Base-by-base conservation (phyloP, 2,888 invertebrate species). In the Microdon myrmicae region DNA sequence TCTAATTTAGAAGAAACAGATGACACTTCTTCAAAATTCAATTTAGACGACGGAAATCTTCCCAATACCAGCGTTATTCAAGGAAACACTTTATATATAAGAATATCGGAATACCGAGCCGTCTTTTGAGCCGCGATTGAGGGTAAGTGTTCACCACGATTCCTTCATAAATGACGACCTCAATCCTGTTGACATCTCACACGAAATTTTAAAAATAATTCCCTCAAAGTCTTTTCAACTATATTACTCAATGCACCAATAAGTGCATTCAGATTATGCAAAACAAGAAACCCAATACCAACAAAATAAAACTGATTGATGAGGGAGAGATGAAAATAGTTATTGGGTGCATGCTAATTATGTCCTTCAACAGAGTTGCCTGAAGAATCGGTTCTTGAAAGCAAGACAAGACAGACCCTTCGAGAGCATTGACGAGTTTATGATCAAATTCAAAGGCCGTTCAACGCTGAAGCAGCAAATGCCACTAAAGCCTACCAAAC, bases 401-500 rank as follows among this genome's bases (percentile, higher is more conserved):
- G 20, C 35, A n/a, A 35, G 44, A 17, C 12, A 43, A 28, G 48
- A 60, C 19, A 47, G 44, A 13, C 7, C 34, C 22, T 67, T 37
- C 38, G 51, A 64, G 43, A 34, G 26, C 23, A 64, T 64, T 19
- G 64, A 64, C 29, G 67, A 64, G 14, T 48, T 38, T n/a, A 64
- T 61, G 68, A 41, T 45, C 4, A 64, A 67, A 28, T 68, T 68
- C 41, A 53, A 55, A 48, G 55, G 51, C 8, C 48, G 45, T 12
- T 45, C 23, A 17, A 29, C 61, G 14, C 37, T 61, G 20, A 58
- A 58, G 20, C 53, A 67, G 37, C 54, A 64, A 23, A 48, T 58
- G 49, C 64, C 64, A 31, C 23, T 64, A n/a, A 56, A 55, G 23
- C 54, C 53, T 2, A 39, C 35, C 3, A 66, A 68, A 66, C 22